Conservation (phyloP, 2,113 vertebrate species). For the Zingel zingel region DNA sequence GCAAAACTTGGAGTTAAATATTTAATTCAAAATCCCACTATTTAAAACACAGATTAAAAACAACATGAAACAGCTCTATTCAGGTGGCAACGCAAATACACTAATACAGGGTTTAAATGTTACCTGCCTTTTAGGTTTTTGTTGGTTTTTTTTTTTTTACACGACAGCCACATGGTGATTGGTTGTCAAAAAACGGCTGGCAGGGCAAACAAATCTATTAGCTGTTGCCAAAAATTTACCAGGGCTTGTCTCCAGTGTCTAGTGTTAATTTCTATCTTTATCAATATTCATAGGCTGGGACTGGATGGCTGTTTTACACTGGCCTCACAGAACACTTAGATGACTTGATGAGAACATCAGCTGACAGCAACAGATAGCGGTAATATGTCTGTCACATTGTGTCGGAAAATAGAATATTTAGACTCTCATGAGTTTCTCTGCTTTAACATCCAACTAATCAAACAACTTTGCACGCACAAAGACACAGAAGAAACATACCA, state of each 20-base stretch:
- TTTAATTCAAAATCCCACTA: background rate
- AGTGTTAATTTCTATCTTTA: slow-evolving; percentile 59
- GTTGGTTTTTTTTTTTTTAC: background rate
- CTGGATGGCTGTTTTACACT: slow-evolving; percentile 55
- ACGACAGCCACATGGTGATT: slow-evolving; percentile 13
- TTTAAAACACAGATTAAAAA: slow-evolving; percentile 17
- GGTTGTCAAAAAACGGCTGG: slow-evolving; percentile 30
- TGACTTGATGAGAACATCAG: slow-evolving; percentile 63
- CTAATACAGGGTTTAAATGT: background rate
- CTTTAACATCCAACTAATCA: slow-evolving; percentile 20
- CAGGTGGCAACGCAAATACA: background rate
- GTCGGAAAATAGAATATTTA: slow-evolving; percentile 30
- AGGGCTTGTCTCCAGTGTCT: slow-evolving; percentile 37
- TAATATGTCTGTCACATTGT: slow-evolving; percentile 55
- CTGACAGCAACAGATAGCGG: slow-evolving; percentile 52
- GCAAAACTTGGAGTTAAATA: slow-evolving; percentile 2
- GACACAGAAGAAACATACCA: slow-evolving; percentile 16
- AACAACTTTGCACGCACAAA: slow-evolving; percentile 21
- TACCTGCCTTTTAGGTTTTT: background rate
- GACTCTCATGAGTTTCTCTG: slow-evolving; percentile 28
- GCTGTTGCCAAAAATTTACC: slow-evolving; percentile 52
- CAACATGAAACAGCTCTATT: slow-evolving; percentile 18
- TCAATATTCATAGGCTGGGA: slow-evolving; percentile 75
- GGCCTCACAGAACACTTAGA: slow-evolving; percentile 54
- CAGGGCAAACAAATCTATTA: slow-evolving; percentile 50